phyloP scores from a whole-genome alignment of 2,888 invertebrate species.

The Argyresthia albistria region DNA sequence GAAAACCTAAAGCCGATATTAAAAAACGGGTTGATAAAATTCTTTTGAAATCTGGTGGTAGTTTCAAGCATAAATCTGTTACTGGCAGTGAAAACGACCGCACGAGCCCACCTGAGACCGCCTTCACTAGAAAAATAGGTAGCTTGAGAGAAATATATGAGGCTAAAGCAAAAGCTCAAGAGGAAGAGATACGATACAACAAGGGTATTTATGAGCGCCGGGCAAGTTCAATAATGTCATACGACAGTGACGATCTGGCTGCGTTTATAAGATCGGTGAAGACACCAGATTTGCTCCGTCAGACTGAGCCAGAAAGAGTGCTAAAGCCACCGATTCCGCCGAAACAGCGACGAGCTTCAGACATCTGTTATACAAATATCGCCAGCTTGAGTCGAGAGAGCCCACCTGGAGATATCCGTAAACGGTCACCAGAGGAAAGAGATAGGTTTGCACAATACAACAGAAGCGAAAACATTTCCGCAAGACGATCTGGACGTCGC shows the following conservation, averaged over 20 bases:
- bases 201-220: constrained; percentile 39
- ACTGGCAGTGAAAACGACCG: constrained; percentile 25
- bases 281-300: constrained; percentile 44
- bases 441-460: constrained; percentile 37
- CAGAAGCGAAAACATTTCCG: constrained; percentile 35
- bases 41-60: constrained; percentile 78
- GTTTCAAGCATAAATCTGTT: constrained; percentile 75
- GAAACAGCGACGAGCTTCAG: constrained; percentile 40
- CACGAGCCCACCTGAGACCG: constrained; percentile 35
- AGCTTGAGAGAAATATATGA: constrained; percentile 86
- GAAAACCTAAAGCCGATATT: constrained; percentile 73
- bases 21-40: constrained; percentile 62
- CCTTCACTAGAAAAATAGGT: constrained; percentile 75
- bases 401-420: no score
- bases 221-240: constrained; percentile 34
- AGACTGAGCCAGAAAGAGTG: constrained; percentile 25
- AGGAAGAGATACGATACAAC: constrained; percentile 25
- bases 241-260: constrained; percentile 37
- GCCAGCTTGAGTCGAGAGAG: constrained; percentile 25
- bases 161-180: constrained; percentile 70
- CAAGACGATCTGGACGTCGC: constrained; percentile 49
- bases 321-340: constrained; percentile 43
- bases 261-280: constrained; percentile 38
- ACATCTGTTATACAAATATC: constrained; percentile 23
- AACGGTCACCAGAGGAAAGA: constrained; percentile 45